phyloP scores from a whole-genome alignment of 2,888 invertebrate species.

The Glomeris marginata region DNA sequence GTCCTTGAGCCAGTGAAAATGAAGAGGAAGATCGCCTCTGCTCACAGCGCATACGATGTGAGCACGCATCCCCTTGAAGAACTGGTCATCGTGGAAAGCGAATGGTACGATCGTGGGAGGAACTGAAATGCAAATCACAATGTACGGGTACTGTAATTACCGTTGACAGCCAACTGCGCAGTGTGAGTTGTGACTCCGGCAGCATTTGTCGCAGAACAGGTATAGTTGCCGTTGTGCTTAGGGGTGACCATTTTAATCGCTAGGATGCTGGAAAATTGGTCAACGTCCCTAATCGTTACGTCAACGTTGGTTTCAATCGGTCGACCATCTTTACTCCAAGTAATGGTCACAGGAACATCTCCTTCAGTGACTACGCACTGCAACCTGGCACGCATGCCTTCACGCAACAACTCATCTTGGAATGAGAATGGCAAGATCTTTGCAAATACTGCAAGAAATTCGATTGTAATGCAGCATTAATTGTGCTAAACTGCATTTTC shows the following conservation, averaged over 20 bases:
- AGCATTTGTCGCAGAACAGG: slow-evolving; percentile 11
- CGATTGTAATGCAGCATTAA: no score
- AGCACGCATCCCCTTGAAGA: slow-evolving; percentile 8
- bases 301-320: slow-evolving; percentile 23
- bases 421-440: slow-evolving; percentile 71
- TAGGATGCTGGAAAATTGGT: slow-evolving; percentile 12
- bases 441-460: slow-evolving; percentile 46
- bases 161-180: slow-evolving; percentile 10
- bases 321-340: slow-evolving; percentile 68
- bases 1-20: slow-evolving; percentile 6
- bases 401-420: slow-evolving; percentile 57
- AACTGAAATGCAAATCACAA: background rate
- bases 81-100: slow-evolving; percentile 7
- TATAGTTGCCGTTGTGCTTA: slow-evolving; percentile 12
- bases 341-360: slow-evolving; percentile 60
- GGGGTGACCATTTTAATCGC: slow-evolving; percentile 10
- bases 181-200: slow-evolving; percentile 7
- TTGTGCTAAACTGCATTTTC: no score
- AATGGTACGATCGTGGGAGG: slow-evolving; percentile 7
- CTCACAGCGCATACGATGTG: slow-evolving; percentile 5
- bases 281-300: slow-evolving; percentile 6
- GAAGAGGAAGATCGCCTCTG: slow-evolving; percentile 1
- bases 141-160: slow-evolving; percentile 5
- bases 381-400: slow-evolving; percentile 64
- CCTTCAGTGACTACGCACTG: slow-evolving; percentile 65